phyloP scores from a whole-genome alignment of 2,888 invertebrate species.

The Koerneria pararmatus region DNA sequence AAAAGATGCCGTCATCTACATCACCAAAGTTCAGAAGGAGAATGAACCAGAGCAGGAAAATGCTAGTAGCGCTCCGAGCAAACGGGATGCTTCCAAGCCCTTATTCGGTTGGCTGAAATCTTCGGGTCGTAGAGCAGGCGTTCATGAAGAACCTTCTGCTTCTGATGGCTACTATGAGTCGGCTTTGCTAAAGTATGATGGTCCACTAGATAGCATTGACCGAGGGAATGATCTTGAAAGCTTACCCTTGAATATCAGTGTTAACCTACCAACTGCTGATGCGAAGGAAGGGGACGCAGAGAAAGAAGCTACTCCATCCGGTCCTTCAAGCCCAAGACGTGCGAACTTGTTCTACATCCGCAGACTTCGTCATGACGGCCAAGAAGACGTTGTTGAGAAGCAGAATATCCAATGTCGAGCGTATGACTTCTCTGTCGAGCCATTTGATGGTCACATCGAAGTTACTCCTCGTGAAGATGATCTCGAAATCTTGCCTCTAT shows the following conservation, averaged over 20 bases:
- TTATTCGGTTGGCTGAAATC: too few species aligned
- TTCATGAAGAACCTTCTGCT: too few species aligned
- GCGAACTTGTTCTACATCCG: conserved; percentile 6
- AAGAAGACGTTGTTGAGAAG: conserved; percentile 11
- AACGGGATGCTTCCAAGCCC: too few species aligned
- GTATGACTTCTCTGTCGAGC: conserved; percentile 4
- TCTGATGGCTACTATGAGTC: too few species aligned
- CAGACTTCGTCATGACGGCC: conserved; percentile 9
- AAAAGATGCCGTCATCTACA: conserved; percentile 17
- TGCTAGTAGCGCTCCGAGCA: too few species aligned
- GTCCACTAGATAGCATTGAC: too few species aligned
- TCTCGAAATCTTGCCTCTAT: conserved; percentile 7
- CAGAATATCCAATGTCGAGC: neutral
- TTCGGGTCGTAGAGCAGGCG: too few species aligned
- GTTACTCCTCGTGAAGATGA: conserved; percentile 16
- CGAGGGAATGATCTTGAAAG: too few species aligned
- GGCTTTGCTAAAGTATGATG: too few species aligned
- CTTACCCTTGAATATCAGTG: conserved; percentile 8
- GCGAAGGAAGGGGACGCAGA: neutral
- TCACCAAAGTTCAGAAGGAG: conserved; percentile 21
- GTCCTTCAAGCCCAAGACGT: conserved; percentile 4
- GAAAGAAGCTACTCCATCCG: neutral
- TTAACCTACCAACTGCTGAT: neutral
- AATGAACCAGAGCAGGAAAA: too few species aligned
- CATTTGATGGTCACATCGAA: conserved; percentile 12